phyloP scores from a whole-genome alignment of 1,140 invertebrate genomes.

The Plutomurus gul region DNA sequence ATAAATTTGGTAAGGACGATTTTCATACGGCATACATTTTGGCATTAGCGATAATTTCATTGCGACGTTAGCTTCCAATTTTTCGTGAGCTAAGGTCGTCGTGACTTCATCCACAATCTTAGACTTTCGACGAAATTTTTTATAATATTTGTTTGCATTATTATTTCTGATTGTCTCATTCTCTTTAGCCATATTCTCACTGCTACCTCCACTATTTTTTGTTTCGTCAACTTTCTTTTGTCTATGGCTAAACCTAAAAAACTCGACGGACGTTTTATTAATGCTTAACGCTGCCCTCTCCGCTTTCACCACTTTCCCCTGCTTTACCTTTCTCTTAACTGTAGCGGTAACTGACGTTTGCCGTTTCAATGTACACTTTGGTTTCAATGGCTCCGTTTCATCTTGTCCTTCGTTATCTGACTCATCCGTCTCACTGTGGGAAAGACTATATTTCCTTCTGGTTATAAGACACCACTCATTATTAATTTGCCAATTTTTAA shows the following conservation, averaged over 20 bases:
- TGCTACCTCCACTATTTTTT: not conserved
- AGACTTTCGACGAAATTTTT: not conserved
- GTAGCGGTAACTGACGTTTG: not conserved
- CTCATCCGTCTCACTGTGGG: constrained; percentile 50
- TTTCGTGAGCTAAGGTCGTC: not conserved
- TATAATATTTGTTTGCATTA: not conserved
- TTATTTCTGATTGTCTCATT: not conserved
- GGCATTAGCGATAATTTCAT: not conserved
- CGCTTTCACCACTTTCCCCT: not conserved
- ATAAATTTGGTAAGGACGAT: not conserved
- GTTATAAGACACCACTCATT: not conserved
- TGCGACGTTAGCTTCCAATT: not conserved
- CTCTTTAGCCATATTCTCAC: not conserved
- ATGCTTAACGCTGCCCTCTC: constrained; percentile 24
- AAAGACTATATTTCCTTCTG: constrained; percentile 42
- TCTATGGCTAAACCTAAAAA: not conserved
- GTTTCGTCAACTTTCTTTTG: not conserved
- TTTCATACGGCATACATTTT: not conserved
- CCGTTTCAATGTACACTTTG: not conserved
- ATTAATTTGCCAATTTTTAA: not conserved
- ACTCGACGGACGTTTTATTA: constrained; percentile 24
- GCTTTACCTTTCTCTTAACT: constrained; percentile 25
- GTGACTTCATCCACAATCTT: not conserved
- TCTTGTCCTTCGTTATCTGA: constrained; percentile 36
- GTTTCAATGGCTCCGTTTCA: not conserved